These are phyloP conservation scores for Parapsyche elsis DNA, from an alignment of 1,140 invertebrate species.

Conservation along the genomic window DNA sequence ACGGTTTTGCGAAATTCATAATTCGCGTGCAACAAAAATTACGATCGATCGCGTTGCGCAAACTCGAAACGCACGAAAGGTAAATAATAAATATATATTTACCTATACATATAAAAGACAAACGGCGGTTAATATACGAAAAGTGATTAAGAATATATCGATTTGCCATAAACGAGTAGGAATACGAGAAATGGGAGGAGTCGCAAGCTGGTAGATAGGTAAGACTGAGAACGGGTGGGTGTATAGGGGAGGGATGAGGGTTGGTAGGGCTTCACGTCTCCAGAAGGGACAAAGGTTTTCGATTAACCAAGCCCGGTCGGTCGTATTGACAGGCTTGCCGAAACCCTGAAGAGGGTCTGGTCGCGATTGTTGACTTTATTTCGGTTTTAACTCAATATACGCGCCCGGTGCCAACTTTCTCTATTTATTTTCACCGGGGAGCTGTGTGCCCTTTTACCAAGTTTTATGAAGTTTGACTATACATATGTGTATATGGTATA, in stretches of 20 bases:
- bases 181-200: not conserved
- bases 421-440: slow-evolving; percentile 33
- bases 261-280: too few species aligned
- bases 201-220: too few species aligned
- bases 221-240: too few species aligned
- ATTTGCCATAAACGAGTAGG: not conserved
- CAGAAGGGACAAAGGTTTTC: slow-evolving; percentile 34
- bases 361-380: slow-evolving; percentile 43
- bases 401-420: slow-evolving; percentile 22
- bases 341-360: slow-evolving; percentile 33
- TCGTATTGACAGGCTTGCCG: slow-evolving; percentile 35
- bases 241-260: too few species aligned
- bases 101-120: not conserved
- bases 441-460: slow-evolving; percentile 9
- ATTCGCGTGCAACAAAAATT: too few species aligned
- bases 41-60: not conserved
- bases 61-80: not conserved
- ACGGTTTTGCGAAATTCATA: not conserved
- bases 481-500: not conserved
- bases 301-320: slow-evolving; percentile 23
- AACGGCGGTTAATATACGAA: not conserved
- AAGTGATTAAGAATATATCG: slow-evolving; percentile 5
- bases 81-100: not conserved
- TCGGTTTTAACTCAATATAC: slow-evolving; percentile 41
- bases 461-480: not conserved